phyloP scores from a whole-genome alignment of 2,888 invertebrate species.

The Diaphora mendica region DNA sequence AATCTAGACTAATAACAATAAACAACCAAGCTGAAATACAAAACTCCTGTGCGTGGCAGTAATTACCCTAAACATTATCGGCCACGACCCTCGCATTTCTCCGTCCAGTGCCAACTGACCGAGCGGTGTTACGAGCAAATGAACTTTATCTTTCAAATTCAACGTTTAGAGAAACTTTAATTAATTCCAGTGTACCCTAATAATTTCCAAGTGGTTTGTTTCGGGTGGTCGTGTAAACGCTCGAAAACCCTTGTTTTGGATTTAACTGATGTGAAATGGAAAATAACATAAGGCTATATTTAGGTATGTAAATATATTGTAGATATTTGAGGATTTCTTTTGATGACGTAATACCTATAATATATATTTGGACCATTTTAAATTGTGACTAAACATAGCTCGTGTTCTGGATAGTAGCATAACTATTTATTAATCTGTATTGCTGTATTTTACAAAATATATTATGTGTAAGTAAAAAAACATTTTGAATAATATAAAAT shows the following conservation, averaged over 20 bases:
- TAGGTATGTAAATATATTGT: neutral
- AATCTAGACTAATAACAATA: neutral
- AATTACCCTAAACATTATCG: slow-evolving; percentile 26
- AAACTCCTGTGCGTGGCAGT: neutral
- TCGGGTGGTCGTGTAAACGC: slow-evolving; percentile 32
- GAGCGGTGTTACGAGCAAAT: slow-evolving; percentile 27
- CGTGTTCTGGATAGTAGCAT: too few species aligned
- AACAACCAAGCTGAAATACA: neutral
- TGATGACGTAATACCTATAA: too few species aligned
- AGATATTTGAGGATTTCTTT: too few species aligned
- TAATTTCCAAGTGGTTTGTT: slow-evolving; percentile 61
- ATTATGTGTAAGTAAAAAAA: too few species aligned
- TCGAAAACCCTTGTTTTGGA: slow-evolving; percentile 17
- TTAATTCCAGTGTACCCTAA: slow-evolving; percentile 64
- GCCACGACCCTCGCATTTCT: slow-evolving; percentile 18
- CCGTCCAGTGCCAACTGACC: slow-evolving; percentile 19
- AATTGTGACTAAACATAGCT: too few species aligned
- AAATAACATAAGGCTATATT: neutral
- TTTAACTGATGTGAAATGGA: slow-evolving; percentile 1
- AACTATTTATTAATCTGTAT: too few species aligned
- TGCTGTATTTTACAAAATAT: too few species aligned
- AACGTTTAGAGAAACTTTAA: slow-evolving; percentile 65
- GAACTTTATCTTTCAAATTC: slow-evolving; percentile 48
- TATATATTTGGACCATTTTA: too few species aligned
- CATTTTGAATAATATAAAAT: too few species aligned